Evolutionary conservation across 1,140 invertebrate genomes (phyloP).

Genomic region (Parapsyche elsis): DNA sequence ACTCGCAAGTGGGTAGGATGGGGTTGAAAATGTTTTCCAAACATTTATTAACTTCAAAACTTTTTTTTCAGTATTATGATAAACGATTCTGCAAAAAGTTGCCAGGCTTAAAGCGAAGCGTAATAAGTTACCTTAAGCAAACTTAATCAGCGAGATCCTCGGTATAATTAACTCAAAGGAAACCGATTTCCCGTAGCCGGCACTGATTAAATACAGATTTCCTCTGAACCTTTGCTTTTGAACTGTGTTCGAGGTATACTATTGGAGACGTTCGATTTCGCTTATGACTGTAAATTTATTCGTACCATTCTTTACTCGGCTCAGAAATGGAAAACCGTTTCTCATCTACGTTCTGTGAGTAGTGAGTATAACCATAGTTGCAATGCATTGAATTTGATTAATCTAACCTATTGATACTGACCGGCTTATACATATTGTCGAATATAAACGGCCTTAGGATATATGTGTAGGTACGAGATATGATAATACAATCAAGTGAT

Average conservation of each 20-base stretch:
- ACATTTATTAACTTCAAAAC: constrained; percentile 26
- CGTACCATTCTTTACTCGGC: background rate
- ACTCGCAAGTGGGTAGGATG: background rate
- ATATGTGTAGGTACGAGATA: too few relatives aligned
- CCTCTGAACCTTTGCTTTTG: constrained; percentile 2
- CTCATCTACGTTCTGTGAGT: too few relatives aligned
- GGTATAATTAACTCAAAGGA: constrained; percentile 33
- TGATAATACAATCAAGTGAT: too few relatives aligned
- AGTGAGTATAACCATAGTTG: too few relatives aligned
- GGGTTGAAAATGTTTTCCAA: constrained; percentile 10
- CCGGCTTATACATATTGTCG: too few relatives aligned
- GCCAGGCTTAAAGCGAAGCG: background rate
- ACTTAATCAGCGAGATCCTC: constrained; percentile 21
- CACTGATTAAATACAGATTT: constrained; percentile 21
- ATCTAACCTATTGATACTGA: too few relatives aligned
- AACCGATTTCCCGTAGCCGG: constrained; percentile 22
- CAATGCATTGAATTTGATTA: too few relatives aligned
- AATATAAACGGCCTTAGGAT: too few relatives aligned
- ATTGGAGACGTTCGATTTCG: background rate
- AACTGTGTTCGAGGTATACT: background rate
- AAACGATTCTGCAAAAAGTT: constrained; percentile 21
- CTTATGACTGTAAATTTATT: constrained; percentile 6
- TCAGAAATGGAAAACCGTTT: too few relatives aligned
- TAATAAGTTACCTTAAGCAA: constrained; percentile 31
- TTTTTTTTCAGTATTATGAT: constrained; percentile 1